Base-by-base conservation (phyloP, 1,140 invertebrate species). In the Micrasema longulum region DNA sequence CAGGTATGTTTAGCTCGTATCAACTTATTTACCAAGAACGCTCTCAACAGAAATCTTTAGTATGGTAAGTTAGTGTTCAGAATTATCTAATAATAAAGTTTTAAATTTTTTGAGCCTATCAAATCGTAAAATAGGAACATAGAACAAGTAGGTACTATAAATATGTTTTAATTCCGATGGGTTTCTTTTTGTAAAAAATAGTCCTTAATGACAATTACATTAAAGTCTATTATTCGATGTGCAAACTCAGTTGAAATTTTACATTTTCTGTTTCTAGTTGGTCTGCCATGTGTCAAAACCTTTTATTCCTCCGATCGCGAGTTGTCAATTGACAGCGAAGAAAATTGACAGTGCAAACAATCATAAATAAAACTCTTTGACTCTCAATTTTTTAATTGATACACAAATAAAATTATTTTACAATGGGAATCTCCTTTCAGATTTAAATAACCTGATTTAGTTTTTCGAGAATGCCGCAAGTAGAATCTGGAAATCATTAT, bases 401-500 rank as follows among this genome's bases (percentile, higher is more conserved):
- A 20, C 18, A 52, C 48, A 57, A 57, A 36, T 23, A 14, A 57
- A 18, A 18, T 1, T 36, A 36, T 57, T 14, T 35, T 6, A 57
- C 11, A 3, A 52, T 2, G 18, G 1, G 23, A 35, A 11, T 5
- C 5, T 57, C 11, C n/a, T 31, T 55, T 26, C 9, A 55, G n/a
- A 2, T 26, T 10, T 26, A 35, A 31, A 16, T 35, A 16, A 36
- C 26, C n/a, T n/a, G n/a, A n/a, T n/a, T 31, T 31, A 31, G 2
- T 31, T 57, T 57, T 14, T 31, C 36, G 31, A 57, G 36, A 57
- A 57, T 57, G 53, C 53, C 53, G 14, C 26, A 31, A 9, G 26
- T n/a, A 16, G 53, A 57, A 57, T 14, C 4, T 35, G 53, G 53
- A n/a, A 57, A 57, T 36, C 23, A 38, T n/a, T 57, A 57, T n/a